These are phyloP conservation scores for Paramormyrops hopkinsi DNA, from an alignment of 2,797 vertebrate genomes.

Conservation along the genomic window DNA sequence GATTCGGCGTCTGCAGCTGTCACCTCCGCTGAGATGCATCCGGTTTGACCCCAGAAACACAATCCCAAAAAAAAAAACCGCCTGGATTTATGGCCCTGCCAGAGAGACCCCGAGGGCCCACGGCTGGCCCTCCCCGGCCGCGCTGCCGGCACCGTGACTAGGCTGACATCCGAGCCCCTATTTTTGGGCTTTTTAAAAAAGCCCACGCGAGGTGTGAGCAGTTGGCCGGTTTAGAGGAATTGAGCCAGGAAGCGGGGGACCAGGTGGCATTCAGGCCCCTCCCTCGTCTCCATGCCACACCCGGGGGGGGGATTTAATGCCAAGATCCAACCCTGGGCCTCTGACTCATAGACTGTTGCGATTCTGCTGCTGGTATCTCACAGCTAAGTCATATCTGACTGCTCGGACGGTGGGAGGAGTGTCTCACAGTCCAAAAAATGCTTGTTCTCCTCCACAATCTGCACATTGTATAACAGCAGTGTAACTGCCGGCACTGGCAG, in stretches of 20 bases:
- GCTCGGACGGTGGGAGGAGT: neutral
- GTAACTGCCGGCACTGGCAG: neutral
- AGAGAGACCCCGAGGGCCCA: neutral
- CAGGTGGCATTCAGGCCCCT: conserved; percentile 1
- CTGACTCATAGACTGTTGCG: neutral
- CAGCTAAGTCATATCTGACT: neutral
- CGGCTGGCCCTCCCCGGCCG: neutral
- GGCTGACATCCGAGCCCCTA: neutral
- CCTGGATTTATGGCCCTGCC: neutral
- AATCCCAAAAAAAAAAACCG: neutral
- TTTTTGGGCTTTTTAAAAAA: conserved; percentile 4
- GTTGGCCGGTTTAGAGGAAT: conserved; percentile 3
- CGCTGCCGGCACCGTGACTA: neutral
- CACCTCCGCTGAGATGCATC: neutral
- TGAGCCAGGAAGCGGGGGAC: neutral
- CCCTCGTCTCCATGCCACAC: neutral
- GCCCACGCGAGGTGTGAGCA: conserved; percentile 1
- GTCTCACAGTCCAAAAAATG: neutral
- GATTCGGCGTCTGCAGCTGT: neutral
- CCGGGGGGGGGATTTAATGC: neutral
- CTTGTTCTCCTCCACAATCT: neutral
- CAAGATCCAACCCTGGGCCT: neutral
- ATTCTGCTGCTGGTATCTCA: neutral
- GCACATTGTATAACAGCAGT: neutral
- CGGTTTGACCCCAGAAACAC: neutral